These are phyloP conservation scores for Hycleus phaleratus DNA, from an alignment of 1,140 invertebrate species.

Conservation along the genomic window DNA sequence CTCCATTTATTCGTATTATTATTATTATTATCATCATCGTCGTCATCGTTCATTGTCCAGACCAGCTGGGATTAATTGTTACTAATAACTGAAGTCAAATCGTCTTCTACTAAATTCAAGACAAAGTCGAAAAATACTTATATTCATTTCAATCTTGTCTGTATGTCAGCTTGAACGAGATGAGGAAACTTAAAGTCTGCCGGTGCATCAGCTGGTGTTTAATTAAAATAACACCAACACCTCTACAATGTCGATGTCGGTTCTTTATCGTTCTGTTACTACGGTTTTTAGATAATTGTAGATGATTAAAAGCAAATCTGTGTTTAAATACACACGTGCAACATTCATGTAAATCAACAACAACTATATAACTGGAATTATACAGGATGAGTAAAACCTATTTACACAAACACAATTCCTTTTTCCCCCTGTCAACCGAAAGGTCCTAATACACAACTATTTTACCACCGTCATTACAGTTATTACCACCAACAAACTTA, in stretches of 20 bases:
- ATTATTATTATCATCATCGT: background rate
- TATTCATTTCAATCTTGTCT: slow-evolving; percentile 30
- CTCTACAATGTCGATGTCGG: background rate
- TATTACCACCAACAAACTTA: slow-evolving; percentile 19
- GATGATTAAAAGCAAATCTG: slow-evolving; percentile 19
- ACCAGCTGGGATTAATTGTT: background rate
- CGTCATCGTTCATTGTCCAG: background rate
- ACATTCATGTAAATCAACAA: slow-evolving; percentile 24
- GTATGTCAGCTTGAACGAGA: slow-evolving; percentile 24
- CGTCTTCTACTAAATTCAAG: slow-evolving; percentile 21
- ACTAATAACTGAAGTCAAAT: background rate
- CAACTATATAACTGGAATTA: slow-evolving; percentile 27
- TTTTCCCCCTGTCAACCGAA: too few species aligned
- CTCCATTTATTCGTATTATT: background rate
- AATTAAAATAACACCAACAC: slow-evolving; percentile 32
- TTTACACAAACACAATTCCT: too few species aligned
- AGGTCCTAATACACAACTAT: background rate
- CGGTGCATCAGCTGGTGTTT: slow-evolving; percentile 32
- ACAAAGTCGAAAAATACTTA: slow-evolving; percentile 21
- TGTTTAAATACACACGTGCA: slow-evolving; percentile 20
- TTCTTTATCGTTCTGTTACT: background rate
- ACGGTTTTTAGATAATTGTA: background rate
- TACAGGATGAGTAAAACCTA: too few species aligned
- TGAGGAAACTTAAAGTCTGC: slow-evolving; percentile 23
- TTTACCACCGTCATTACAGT: slow-evolving; percentile 22